Base-by-base conservation (phyloP, 2,888 invertebrate genomes). In the Anoncus sp. region DNA sequence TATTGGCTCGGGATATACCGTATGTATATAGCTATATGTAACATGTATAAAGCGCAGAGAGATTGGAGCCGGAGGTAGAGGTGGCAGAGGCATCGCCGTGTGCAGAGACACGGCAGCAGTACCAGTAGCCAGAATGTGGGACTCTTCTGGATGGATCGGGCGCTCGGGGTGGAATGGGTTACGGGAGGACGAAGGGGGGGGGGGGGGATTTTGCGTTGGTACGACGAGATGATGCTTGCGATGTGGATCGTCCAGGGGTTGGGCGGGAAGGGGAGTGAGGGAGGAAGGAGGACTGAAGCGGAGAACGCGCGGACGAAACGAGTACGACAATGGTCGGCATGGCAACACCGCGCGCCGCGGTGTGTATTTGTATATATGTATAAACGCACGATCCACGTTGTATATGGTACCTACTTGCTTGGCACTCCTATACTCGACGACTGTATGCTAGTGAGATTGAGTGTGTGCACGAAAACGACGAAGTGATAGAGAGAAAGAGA, bases 241-340 rank as follows among this genome's bases (percentile, higher is more conserved):
- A 45, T 35, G 22, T 63, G 53, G 31, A 31, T 31, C n/a, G n/a
- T n/a, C n/a, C n/a, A n/a, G 22, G 73, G 71, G 59, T 53, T 27
- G 72, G 45, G 69, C 53, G 70, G 63, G 65, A 53, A 51, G 75
- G 63, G 53, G 20, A 31, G 40, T 24, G 53, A n/a, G 22, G 55
- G 24, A 22, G 47, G 24, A 62, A 67, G 77, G 66, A 62, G 57
- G 75, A 66, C 40, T 81, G 84, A 80, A 82, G 82, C 85, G 83
- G 75, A 75, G 72, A 67, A 45, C 70, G n/a, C n/a, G n/a, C n/a
- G 74, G 70, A 67, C 71, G 72, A 75, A 75, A 71, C 78, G 85
- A 81, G 85, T 86, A 83, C 82, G 82, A 88, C 87, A 90, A 88
- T 88, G 85, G 90, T 90, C 84, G 89, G 84, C 88, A 90, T 90